These are phyloP conservation scores for Clupea harengus DNA, from an alignment of 2,113 vertebrate genomes.

Conservation along the genomic window DNA sequence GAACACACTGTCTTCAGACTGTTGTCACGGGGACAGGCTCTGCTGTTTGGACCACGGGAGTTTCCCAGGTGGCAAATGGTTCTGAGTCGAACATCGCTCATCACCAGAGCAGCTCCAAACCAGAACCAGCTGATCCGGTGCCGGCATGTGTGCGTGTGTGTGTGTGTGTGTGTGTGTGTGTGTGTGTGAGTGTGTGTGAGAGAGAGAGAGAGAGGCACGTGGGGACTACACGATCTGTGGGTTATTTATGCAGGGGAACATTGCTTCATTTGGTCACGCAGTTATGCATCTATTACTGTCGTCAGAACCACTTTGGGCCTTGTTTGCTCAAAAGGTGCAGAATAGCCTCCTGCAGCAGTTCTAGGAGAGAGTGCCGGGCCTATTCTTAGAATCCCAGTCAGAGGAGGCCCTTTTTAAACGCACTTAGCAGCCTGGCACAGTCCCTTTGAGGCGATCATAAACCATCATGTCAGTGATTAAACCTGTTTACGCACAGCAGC, in stretches of 20 bases:
- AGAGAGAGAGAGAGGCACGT: neutral
- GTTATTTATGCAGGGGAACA: neutral
- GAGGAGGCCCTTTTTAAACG: neutral
- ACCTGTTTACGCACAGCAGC: neutral
- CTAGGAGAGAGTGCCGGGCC: neutral
- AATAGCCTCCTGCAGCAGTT: neutral
- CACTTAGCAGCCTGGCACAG: neutral
- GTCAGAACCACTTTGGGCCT: neutral
- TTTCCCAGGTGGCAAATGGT: too few species aligned
- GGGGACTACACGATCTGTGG: neutral
- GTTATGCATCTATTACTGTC: neutral
- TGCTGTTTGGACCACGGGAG: too few species aligned
- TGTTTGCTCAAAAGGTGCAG: neutral
- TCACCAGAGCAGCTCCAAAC: too few species aligned
- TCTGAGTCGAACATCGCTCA: too few species aligned
- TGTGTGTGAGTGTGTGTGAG: neutral
- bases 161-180: neutral
- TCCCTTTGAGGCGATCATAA: neutral
- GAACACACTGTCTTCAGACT: too few species aligned
- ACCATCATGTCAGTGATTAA: neutral
- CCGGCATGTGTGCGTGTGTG: neutral
- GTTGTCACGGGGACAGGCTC: too few species aligned
- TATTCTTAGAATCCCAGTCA: neutral
- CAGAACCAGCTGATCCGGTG: too few species aligned
- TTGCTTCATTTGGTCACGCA: neutral